A percentile compares a stretch with the other conserved stretches of the same genome.
phyloP scores from a whole-genome alignment of 2,888 invertebrate genomes.

The Apamea epomidion region DNA sequence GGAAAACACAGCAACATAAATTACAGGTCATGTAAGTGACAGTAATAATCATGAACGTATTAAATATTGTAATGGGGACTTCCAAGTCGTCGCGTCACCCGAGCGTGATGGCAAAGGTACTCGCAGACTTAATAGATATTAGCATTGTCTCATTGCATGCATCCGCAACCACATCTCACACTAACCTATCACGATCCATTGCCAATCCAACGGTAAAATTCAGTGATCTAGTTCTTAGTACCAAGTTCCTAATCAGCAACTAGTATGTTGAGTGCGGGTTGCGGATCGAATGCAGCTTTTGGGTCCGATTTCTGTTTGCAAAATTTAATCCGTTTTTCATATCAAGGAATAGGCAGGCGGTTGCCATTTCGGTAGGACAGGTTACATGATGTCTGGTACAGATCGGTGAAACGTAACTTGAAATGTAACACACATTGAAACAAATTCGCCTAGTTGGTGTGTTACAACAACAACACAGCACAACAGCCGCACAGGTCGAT shows the following conservation, averaged over 20 bases:
- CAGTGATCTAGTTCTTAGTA: background rate
- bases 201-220: too few relatives aligned
- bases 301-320: background rate
- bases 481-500: too few relatives aligned
- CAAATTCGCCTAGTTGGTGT: background rate
- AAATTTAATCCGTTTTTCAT: background rate
- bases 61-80: background rate
- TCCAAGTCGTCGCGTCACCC: background rate
- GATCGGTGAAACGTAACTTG: background rate
- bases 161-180: background rate
- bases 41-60: background rate
- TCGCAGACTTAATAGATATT: background rate
- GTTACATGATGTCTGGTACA: background rate
- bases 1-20: background rate
- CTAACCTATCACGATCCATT: background rate
- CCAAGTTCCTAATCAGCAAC: background rate
- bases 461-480: too few relatives aligned
- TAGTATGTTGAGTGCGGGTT: background rate
- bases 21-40: background rate
- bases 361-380: background rate
- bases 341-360: background rate
- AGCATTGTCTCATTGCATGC: background rate
- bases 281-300: background rate
- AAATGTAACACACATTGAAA: background rate
- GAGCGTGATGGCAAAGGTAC: background rate